These are phyloP conservation scores for Anser brachyrhynchus DNA, from an alignment of 2,113 vertebrate species.

Conservation along the genomic window DNA sequence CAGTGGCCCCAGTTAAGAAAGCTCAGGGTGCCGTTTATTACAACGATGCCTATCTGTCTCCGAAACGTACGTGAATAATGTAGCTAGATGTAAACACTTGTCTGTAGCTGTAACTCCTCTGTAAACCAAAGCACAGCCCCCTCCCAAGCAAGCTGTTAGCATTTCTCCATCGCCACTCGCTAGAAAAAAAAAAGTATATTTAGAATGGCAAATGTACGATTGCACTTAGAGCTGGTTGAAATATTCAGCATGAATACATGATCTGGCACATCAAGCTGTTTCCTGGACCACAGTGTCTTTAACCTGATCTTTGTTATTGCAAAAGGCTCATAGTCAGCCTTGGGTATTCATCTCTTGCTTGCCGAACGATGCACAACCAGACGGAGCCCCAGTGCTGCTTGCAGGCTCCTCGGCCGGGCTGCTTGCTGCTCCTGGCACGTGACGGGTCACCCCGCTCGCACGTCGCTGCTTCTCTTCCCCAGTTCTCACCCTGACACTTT, in stretches of 20 bases:
- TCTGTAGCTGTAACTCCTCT: background rate
- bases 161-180: background rate
- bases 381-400: background rate
- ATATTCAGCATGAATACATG: background rate
- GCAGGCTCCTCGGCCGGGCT: background rate
- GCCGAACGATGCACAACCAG: rapidly evolving
- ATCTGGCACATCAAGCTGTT: background rate
- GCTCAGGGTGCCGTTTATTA: conserved; percentile 14
- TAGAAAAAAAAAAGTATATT: background rate
- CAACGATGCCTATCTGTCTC: conserved; percentile 35
- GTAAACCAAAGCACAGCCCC: background rate
- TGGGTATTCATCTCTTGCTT: background rate
- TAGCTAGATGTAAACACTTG: background rate
- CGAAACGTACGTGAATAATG: background rate
- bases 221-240: background rate
- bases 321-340: background rate
- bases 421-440: background rate
- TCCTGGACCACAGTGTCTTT: background rate
- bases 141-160: background rate
- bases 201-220: background rate
- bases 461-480: background rate
- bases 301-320: background rate
- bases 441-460: background rate
- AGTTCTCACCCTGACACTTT: background rate
- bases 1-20: conserved; percentile 35